Evolutionary conservation across 2,888 invertebrate genomes (phyloP).

Genomic region (Calameuta idolon): DNA sequence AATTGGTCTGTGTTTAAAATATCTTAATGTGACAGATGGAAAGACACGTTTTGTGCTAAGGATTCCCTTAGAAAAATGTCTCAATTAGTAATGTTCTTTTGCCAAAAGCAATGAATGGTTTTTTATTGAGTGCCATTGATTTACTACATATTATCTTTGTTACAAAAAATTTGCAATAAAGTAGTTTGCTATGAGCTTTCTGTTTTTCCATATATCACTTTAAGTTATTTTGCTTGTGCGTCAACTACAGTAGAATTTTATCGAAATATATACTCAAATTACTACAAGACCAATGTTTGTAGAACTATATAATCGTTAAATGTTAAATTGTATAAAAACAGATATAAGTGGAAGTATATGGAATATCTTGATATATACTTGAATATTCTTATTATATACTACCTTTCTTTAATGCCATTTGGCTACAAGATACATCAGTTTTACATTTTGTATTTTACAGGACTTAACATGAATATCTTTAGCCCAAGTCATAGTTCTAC

Average conservation of each 20-base stretch:
- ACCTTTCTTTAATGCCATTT: not conserved
- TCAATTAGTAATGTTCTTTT: no score
- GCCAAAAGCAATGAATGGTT: no score
- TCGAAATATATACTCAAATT: not conserved
- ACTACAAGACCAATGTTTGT: not conserved
- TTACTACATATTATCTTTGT: no score
- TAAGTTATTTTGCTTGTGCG: no score
- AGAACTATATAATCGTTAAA: not conserved
- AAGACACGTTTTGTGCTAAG: no score
- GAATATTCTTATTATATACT: not conserved
- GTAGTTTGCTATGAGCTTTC: no score
- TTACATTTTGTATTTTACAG: constrained; percentile 22
- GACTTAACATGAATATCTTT: constrained; percentile 19
- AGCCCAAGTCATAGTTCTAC: constrained; percentile 39
- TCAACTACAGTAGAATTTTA: not conserved
- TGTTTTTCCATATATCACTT: no score
- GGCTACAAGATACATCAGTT: not conserved
- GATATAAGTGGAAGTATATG: not conserved
- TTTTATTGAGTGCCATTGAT: no score
- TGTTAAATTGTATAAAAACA: not conserved
- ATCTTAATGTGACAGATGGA: no score
- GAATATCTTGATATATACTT: not conserved
- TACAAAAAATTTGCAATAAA: no score
- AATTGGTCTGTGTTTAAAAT: no score
- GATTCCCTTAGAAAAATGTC: no score